Evolutionary conservation across 2,888 invertebrate genomes (phyloP).

Genomic region (Apamea sordens): DNA sequence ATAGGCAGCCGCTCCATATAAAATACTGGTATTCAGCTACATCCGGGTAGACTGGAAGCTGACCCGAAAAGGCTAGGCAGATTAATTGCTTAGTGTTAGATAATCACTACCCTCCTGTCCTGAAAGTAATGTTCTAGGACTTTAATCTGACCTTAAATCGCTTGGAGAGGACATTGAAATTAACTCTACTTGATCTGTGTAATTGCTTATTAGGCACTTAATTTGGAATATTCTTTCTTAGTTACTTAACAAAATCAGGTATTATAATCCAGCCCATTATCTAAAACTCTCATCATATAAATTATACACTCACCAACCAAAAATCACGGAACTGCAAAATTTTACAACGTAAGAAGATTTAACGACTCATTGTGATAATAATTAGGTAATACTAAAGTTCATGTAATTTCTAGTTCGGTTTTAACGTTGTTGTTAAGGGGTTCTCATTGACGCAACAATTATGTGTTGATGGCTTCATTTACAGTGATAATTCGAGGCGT

Average conservation of each 20-base stretch:
- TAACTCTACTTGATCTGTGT: too few relatives aligned
- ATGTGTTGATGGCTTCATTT: conserved; percentile 48
- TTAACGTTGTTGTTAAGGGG: neutral
- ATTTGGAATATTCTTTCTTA: neutral
- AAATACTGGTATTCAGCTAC: too few relatives aligned
- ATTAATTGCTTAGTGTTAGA: too few relatives aligned
- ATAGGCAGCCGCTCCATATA: too few relatives aligned
- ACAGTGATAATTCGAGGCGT: conserved; percentile 6
- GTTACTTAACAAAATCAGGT: conserved; percentile 16
- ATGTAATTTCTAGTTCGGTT: conserved; percentile 40
- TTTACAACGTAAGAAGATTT: conserved; percentile 39
- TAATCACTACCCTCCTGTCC: too few relatives aligned
- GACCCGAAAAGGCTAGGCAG: too few relatives aligned
- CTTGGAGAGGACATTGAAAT: neutral
- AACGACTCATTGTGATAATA: conserved; percentile 24
- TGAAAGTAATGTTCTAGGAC: too few relatives aligned
- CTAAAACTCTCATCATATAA: conserved; percentile 43
- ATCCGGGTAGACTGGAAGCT: too few relatives aligned
- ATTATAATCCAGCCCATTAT: conserved; percentile 7
- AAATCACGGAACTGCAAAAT: conserved; percentile 38
- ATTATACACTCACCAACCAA: conserved; percentile 19
- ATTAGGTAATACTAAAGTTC: conserved; percentile 31
- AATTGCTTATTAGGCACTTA: neutral
- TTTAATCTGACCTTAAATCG: neutral
- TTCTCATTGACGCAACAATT: conserved; percentile 48